A percentile compares a stretch with the other conserved stretches of the same genome.
Conservation (phyloP, 2,113 vertebrate species). For the Neodontobutis hainanensis region DNA sequence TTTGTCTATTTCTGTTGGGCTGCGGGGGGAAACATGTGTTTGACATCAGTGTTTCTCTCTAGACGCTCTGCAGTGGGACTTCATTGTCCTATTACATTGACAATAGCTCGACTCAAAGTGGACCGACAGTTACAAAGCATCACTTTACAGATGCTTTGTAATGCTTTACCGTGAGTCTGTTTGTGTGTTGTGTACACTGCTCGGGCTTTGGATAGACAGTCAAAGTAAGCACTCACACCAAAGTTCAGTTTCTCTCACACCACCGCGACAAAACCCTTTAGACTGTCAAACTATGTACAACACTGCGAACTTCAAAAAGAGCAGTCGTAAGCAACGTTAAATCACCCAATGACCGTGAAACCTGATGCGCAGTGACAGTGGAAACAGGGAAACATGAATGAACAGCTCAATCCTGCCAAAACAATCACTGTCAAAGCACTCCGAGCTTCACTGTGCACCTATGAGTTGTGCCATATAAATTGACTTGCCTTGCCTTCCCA, state of each 20-base stretch:
- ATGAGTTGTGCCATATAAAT: not conserved
- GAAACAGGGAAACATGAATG: constrained; percentile 28
- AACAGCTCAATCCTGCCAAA: constrained; percentile 20
- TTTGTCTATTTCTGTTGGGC: constrained; percentile 81
- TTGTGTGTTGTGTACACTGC: constrained; percentile 53
- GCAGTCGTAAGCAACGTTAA: constrained; percentile 23
- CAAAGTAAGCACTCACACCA: constrained; percentile 54
- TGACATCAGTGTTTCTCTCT: constrained; percentile 78
- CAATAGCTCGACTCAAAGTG: constrained; percentile 46
- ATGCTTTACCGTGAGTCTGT: constrained; percentile 41
- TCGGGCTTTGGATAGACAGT: constrained; percentile 45
- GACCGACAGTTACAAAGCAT: constrained; percentile 48
- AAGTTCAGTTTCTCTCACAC: constrained; percentile 45
- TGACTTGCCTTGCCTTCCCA: too few species aligned
- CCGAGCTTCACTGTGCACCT: constrained; percentile 44
- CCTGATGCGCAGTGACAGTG: constrained; percentile 26
- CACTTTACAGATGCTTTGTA: constrained; percentile 36
- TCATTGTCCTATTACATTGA: constrained; percentile 60
- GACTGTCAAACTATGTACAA: constrained; percentile 46
- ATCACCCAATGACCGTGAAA: constrained; percentile 26
- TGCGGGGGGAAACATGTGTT: constrained; percentile 82
- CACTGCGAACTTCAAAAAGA: constrained; percentile 37
- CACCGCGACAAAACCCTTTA: constrained; percentile 55
- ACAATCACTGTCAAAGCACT: constrained; percentile 28
- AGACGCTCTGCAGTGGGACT: constrained; percentile 50